Conservation (phyloP, 2,797 vertebrate species). For the Cetoscarus ocellatus region DNA sequence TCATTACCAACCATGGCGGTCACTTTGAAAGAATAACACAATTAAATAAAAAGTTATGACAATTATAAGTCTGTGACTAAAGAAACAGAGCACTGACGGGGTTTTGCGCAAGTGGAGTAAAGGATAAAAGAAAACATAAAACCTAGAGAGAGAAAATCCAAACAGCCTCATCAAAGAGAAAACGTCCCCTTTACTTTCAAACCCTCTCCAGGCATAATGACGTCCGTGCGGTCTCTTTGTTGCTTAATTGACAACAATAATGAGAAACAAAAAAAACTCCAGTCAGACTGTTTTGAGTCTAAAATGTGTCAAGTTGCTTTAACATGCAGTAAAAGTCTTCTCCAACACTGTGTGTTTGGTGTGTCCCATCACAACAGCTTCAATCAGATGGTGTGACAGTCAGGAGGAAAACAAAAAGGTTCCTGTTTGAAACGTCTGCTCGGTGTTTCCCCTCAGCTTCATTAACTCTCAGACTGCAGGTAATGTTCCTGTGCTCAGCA, state of each 20-base stretch:
- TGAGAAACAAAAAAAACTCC: not conserved
- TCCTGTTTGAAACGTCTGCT: slow-evolving; percentile 13
- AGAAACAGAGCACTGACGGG: not conserved
- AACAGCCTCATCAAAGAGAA: slow-evolving; percentile 3
- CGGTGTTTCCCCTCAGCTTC: slow-evolving; percentile 42
- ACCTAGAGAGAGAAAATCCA: not conserved
- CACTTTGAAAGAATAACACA: too few species aligned
- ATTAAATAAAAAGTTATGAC: too few species aligned
- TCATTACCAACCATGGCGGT: too few species aligned
- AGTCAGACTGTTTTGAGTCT: not conserved
- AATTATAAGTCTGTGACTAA: not conserved
- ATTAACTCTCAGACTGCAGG: slow-evolving; percentile 44
- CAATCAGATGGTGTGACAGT: slow-evolving; percentile 13
- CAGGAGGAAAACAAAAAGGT: slow-evolving; percentile 24
- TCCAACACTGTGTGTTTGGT: slow-evolving; percentile 5
- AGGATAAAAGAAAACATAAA: not conserved
- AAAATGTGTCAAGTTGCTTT: slow-evolving; percentile 9
- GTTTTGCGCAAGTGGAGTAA: not conserved
- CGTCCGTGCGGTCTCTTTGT: not conserved
- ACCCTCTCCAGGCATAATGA: not conserved
- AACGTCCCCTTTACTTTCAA: not conserved
- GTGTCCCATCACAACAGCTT: slow-evolving; percentile 29
- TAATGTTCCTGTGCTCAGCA: slow-evolving; percentile 46
- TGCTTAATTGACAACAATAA: slow-evolving; percentile 4
- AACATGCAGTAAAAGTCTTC: slow-evolving; percentile 16